Percentiles rank a stretch among this genome's conserved stretches.
phyloP scores from a whole-genome alignment of 2,113 vertebrate genomes.

The Caranx melampygus region DNA sequence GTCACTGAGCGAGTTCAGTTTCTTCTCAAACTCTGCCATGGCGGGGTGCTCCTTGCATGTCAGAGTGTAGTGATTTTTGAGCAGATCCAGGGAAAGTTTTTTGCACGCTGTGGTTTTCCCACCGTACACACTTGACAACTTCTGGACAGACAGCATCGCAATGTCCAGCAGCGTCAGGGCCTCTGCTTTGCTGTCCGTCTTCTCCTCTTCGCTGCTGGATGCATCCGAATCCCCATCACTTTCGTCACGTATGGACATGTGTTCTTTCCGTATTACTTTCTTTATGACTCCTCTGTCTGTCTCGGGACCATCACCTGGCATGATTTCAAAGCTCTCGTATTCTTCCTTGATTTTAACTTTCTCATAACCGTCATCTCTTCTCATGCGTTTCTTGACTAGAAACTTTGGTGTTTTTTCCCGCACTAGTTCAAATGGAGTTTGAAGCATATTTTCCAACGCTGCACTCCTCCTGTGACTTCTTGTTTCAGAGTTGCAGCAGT shows the following conservation, averaged over 20 bases:
- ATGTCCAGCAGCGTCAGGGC: slow-evolving; percentile 80
- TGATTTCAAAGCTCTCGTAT: slow-evolving; percentile 43
- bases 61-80: slow-evolving; percentile 79
- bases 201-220: slow-evolving; percentile 7
- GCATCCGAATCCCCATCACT: background rate
- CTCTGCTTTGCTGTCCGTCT: slow-evolving; percentile 34
- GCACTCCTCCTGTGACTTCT: slow-evolving; percentile 78
- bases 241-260: background rate
- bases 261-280: slow-evolving; percentile 32
- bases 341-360: slow-evolving; percentile 69
- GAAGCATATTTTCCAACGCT: slow-evolving; percentile 78
- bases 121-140: slow-evolving; percentile 71
- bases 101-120: slow-evolving; percentile 63
- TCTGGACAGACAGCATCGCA: slow-evolving; percentile 79
- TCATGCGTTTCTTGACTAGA: slow-evolving; percentile 63
- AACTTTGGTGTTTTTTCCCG: slow-evolving; percentile 20
- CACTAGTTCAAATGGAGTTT: slow-evolving; percentile 80
- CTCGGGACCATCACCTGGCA: slow-evolving; percentile 8
- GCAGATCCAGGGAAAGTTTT: slow-evolving; percentile 74
- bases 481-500: slow-evolving; percentile 72
- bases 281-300: background rate
- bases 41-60: slow-evolving; percentile 74
- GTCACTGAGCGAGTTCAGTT: slow-evolving; percentile 30
- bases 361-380: slow-evolving; percentile 21
- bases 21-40: slow-evolving; percentile 75